Percentiles rank a stretch among this genome's conserved stretches.
phyloP scores from a whole-genome alignment of 1,140 invertebrate species.

The Nephila pilipes region DNA sequence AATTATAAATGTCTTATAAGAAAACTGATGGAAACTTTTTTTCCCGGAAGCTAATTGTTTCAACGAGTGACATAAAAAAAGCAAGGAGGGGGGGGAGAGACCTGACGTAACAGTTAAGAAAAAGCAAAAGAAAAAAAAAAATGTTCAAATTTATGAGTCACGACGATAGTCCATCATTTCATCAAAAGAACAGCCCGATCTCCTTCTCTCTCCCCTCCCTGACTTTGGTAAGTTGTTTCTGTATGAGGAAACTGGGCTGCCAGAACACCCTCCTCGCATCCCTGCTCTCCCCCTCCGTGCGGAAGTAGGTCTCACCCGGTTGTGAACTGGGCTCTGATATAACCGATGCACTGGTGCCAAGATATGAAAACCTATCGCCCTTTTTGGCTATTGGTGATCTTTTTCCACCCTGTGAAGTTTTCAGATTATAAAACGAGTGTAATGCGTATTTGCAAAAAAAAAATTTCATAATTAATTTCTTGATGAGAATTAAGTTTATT shows the following conservation, averaged over 20 bases:
- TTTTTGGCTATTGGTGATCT: background rate
- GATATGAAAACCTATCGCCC: background rate
- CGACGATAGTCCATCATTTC: constrained; percentile 67
- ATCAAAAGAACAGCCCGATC: constrained; percentile 63
- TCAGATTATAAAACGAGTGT: background rate
- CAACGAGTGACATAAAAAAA: background rate
- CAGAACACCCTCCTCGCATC: constrained; percentile 33
- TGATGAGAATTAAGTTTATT: background rate
- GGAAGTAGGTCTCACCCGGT: constrained; percentile 76
- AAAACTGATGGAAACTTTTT: background rate
- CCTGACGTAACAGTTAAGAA: constrained; percentile 23
- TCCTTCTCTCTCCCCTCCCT: background rate
- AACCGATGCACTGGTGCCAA: background rate
- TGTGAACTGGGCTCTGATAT: constrained; percentile 67
- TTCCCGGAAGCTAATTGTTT: constrained; percentile 49
- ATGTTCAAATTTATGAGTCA: constrained; percentile 72
- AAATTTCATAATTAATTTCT: background rate
- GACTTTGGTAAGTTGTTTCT: constrained; percentile 50
- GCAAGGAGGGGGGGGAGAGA: background rate
- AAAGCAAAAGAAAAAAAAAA: constrained; percentile 23
- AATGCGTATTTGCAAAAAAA: background rate
- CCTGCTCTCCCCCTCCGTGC: constrained; percentile 58
- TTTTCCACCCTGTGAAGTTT: background rate
- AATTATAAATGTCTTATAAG: background rate
- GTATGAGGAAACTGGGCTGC: constrained; percentile 55